Base-by-base conservation (phyloP, 2,113 vertebrate species). In the Grallaria varia region DNA sequence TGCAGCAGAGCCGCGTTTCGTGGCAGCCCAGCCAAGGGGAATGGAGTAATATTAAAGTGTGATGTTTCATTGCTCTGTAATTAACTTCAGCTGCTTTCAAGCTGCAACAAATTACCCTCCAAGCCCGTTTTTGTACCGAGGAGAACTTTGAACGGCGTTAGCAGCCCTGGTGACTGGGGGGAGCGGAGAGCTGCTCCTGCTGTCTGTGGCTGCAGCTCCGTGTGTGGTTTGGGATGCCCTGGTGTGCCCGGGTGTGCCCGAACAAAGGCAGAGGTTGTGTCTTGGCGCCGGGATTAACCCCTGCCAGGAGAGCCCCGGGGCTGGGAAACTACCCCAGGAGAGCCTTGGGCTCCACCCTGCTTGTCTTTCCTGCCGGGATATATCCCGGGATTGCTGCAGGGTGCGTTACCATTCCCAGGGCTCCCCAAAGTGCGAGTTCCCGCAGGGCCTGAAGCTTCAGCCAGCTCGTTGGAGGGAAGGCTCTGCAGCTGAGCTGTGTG, bases 41-140 rank as follows among this genome's bases (percentile, higher is more conserved):
- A 52, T 47, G 59, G 64, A 73, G 72, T 58, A 75, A 91, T 76
- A 80, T 78, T 90, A 23, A 73, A 78, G 40, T 0, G 42, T 14
- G 62, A 75, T 91, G 10, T 68, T 91, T 89, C 67, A 31, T 77
- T 58, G 90, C 90, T 30, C 33, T 31, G 39, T 89, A 95, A 96
- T 86, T 89, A 96, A 83, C 85, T 90, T 79, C 81, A 85, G 85
- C 92, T 89, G 84, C 93, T 80, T 73, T 85, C 1, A 63, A 97
- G 88, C 76, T 84, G 93, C 50, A 92, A 52, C 67, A 76, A 73
- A 92, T 94, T 94, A 67, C 77, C 39, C 87, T 89, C 58, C 19
- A 39, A 94, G 84, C 49, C 37, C 1, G 3, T 83, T 77, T 83
- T 77, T 87, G 78, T 89, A 67, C 35, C 0, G 12, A 59, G 67